Evolutionary conservation across 2,888 invertebrate species (phyloP).

Genomic region (Abrostola tripartita): DNA sequence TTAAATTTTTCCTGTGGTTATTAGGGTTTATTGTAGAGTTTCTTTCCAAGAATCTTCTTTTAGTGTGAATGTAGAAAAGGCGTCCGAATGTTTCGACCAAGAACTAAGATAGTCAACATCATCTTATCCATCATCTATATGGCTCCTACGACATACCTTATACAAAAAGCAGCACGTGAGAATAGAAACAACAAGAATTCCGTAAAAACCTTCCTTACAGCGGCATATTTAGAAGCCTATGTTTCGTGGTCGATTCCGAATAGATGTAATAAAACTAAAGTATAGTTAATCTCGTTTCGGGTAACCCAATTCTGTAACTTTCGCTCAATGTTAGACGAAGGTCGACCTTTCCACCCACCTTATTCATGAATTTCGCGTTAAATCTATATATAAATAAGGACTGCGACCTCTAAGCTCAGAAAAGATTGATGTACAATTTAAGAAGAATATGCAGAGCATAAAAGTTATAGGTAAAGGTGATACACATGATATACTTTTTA

Average conservation of each 20-base stretch:
- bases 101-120: no score
- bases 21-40: no score
- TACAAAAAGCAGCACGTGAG: no score
- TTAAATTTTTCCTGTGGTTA: conserved; percentile 24
- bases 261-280: conserved; percentile 3
- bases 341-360: conserved; percentile 35
- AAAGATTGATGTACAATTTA: conserved; percentile 26
- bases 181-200: not conserved
- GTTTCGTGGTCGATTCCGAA: not conserved
- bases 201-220: not conserved
- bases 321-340: conserved; percentile 39
- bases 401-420: conserved; percentile 15
- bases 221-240: not conserved
- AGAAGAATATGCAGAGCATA: conserved; percentile 20
- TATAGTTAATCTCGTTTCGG: conserved; percentile 26
- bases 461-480: not conserved
- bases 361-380: conserved; percentile 35
- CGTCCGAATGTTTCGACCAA: no score
- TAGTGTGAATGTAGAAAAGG: no score
- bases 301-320: conserved; percentile 39
- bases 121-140: no score
- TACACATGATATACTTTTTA: no score
- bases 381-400: conserved; percentile 27
- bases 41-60: no score
- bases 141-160: no score